Conservation (phyloP, 1,140 invertebrate genomes). For the Diachasmimorpha longicaudata region DNA sequence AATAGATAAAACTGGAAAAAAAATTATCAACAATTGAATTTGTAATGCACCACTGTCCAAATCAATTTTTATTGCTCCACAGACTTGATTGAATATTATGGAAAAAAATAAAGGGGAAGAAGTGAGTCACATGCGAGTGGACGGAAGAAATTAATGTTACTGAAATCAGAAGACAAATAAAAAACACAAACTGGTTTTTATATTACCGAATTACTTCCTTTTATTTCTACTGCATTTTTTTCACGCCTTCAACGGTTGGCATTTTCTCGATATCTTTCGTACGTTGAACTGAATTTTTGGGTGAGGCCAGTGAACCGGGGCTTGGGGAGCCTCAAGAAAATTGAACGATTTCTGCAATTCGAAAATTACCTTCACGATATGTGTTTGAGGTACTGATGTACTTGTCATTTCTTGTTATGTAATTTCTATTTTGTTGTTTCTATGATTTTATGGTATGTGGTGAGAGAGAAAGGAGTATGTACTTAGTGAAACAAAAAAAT, state of each 20-base stretch:
- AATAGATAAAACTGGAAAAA: background rate
- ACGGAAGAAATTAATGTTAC: slow-evolving; percentile 33
- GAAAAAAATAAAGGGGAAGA: background rate
- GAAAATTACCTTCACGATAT: background rate
- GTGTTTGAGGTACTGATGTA: background rate
- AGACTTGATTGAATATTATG: background rate
- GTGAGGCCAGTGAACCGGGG: background rate
- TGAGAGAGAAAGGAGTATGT: too few species aligned
- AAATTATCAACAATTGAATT: background rate
- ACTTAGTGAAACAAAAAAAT: too few species aligned
- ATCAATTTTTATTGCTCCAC: slow-evolving; percentile 4
- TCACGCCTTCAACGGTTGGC: background rate
- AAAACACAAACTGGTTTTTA: slow-evolving; percentile 42
- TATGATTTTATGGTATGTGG: too few species aligned
- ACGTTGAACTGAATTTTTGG: slow-evolving; percentile 6
- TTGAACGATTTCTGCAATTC: background rate
- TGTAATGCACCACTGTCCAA: background rate
- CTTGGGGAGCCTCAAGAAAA: background rate
- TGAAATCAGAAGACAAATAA: slow-evolving; percentile 41
- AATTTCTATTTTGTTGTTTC: too few species aligned
- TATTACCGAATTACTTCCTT: slow-evolving; percentile 13
- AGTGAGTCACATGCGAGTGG: slow-evolving; percentile 23
- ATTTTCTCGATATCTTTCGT: background rate
- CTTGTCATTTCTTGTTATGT: too few species aligned
- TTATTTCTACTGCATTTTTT: slow-evolving; percentile 14